A percentile compares a stretch with the other conserved stretches of the same genome.
Evolutionary conservation across 2,113 vertebrate genomes (phyloP).

Genomic region (Lepus europaeus): DNA sequence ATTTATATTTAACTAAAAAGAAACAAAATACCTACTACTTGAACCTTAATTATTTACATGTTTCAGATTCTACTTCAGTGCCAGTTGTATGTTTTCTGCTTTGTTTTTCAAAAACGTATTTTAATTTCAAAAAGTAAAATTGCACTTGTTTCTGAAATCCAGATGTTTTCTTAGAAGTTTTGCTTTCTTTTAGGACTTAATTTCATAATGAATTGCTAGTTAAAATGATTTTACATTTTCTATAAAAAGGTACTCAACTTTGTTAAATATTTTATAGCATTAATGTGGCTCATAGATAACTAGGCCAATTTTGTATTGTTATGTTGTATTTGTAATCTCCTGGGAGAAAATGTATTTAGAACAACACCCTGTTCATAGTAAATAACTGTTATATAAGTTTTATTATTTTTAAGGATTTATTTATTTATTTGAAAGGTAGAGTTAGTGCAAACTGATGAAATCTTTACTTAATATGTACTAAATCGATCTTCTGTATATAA

Average conservation of each 20-base stretch:
- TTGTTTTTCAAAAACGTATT: constrained; percentile 49
- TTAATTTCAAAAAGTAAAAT: constrained; percentile 58
- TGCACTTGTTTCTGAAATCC: constrained; percentile 46
- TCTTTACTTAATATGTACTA: no score
- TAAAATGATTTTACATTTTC: constrained; percentile 58
- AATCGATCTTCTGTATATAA: no score
- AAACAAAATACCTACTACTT: not conserved
- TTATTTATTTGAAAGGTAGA: no score
- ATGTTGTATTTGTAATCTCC: not conserved
- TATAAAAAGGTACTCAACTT: not conserved
- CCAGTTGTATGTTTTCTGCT: not conserved
- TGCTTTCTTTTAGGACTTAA: not conserved
- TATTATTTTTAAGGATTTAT: not conserved
- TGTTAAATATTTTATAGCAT: constrained; percentile 39
- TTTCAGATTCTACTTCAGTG: constrained; percentile 29
- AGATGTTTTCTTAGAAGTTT: not conserved
- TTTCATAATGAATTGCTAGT: constrained; percentile 54
- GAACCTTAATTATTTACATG: constrained; percentile 3
- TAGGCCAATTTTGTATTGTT: constrained; percentile 23
- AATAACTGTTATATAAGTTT: not conserved
- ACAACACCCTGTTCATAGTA: not conserved
- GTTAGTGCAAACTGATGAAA: no score
- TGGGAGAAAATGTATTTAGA: constrained; percentile 47
- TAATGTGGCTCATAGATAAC: not conserved
- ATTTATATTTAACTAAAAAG: not conserved